Evolutionary conservation across 2,888 invertebrate genomes (phyloP).

Genomic region (Hyalella azteca): DNA sequence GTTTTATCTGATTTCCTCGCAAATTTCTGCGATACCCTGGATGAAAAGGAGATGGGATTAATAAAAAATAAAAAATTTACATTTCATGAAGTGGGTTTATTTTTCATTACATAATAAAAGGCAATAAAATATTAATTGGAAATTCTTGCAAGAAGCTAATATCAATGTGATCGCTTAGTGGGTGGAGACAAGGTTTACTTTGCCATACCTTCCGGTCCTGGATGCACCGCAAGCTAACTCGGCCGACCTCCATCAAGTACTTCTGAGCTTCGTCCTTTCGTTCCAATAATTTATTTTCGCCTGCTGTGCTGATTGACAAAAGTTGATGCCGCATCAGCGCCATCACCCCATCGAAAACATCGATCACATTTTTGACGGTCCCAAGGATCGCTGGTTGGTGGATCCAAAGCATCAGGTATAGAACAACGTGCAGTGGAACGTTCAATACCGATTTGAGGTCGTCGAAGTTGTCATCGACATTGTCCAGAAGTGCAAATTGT

Average conservation of each 20-base stretch:
- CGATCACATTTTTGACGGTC: neutral
- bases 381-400: neutral
- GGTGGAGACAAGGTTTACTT: no score
- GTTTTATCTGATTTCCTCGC: no score
- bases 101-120: no score
- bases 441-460: neutral
- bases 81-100: no score
- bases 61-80: no score
- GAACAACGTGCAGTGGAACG: neutral
- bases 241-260: neutral
- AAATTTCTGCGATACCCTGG: no score
- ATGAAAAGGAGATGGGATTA: no score
- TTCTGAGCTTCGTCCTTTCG: neutral
- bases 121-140: no score
- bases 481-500: neutral
- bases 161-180: no score
- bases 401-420: slow-evolving; percentile 29
- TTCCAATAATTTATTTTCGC: neutral
- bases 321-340: neutral
- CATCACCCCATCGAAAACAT: slow-evolving; percentile 2
- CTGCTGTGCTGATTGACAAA: neutral
- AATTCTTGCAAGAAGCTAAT: no score
- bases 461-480: neutral
- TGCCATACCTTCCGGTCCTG: no score
- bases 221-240: neutral